These are phyloP conservation scores for Ephestia elutella DNA, from an alignment of 1,140 invertebrate species.

Conservation along the genomic window DNA sequence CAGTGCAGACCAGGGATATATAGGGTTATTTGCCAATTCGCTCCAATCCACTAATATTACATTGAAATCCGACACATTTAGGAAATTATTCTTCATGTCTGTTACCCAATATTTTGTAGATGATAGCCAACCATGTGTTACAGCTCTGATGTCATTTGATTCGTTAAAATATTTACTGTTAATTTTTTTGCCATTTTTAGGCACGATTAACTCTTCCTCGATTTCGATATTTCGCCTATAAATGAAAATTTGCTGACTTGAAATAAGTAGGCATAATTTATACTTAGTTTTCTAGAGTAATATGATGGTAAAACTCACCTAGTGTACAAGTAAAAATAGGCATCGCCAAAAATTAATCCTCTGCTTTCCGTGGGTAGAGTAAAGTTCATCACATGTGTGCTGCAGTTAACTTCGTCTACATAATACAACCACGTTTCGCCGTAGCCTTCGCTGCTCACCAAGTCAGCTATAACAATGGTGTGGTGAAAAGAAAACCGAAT, in stretches of 20 bases:
- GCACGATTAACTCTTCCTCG: slow-evolving; percentile 35
- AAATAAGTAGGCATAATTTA: not conserved
- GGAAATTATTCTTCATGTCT: slow-evolving; percentile 70
- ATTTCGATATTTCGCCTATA: slow-evolving; percentile 24
- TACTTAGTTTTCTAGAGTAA: too few relatives aligned
- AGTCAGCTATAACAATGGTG: not conserved
- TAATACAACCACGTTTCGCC: slow-evolving; percentile 42
- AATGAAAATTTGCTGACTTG: not conserved
- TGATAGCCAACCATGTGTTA: slow-evolving; percentile 86
- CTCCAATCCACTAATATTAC: slow-evolving; percentile 82
- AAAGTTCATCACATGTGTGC: slow-evolving; percentile 43
- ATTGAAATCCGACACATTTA: slow-evolving; percentile 76
- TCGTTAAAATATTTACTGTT: slow-evolving; percentile 71
- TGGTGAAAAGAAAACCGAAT: too few relatives aligned
- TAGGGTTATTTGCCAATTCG: slow-evolving; percentile 76
- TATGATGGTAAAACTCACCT: slow-evolving; percentile 25
- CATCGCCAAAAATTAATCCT: slow-evolving; percentile 39
- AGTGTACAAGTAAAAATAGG: slow-evolving; percentile 56
- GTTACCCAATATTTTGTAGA: slow-evolving; percentile 59
- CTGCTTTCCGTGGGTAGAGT: slow-evolving; percentile 32
- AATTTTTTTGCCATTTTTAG: slow-evolving; percentile 25
- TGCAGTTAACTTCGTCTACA: slow-evolving; percentile 36
- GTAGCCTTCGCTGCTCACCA: slow-evolving; percentile 18
- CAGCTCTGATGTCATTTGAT: slow-evolving; percentile 76
- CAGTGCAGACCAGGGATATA: slow-evolving; percentile 79